Evolutionary conservation across 2,113 vertebrate genomes (phyloP).

Genomic region (Muntiacus reevesi): DNA sequence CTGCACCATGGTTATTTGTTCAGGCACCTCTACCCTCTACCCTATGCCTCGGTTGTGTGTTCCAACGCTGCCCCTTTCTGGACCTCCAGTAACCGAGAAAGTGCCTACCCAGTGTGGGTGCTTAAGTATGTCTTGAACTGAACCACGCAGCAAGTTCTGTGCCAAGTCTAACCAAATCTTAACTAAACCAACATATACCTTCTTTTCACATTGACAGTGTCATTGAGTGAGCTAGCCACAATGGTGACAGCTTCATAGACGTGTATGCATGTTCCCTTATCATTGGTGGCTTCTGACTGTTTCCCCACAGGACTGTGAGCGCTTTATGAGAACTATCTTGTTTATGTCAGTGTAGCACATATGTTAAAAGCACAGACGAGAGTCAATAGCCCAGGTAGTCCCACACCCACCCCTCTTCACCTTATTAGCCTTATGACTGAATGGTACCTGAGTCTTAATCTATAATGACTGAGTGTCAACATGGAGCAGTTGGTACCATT

Average conservation of each 20-base stretch:
- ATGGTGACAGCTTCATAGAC: not conserved
- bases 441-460: not conserved
- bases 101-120: no score
- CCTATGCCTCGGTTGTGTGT: not conserved
- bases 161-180: not conserved
- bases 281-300: not conserved
- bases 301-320: not conserved
- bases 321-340: not conserved
- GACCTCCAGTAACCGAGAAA: not conserved
- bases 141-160: not conserved
- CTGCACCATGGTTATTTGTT: fast-evolving
- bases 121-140: not conserved
- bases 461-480: not conserved
- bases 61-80: not conserved
- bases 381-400: no score
- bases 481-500: not conserved
- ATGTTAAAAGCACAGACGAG: not conserved
- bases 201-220: not conserved
- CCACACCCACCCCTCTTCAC: not conserved
- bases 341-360: not conserved
- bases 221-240: no score
- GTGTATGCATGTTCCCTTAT: not conserved
- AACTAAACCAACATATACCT: not conserved
- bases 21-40: not conserved
- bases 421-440: not conserved